A percentile compares a stretch with the other conserved stretches of the same genome.
Evolutionary conservation across 1,140 invertebrate species (phyloP).

Genomic region (Glomeris maerens): DNA sequence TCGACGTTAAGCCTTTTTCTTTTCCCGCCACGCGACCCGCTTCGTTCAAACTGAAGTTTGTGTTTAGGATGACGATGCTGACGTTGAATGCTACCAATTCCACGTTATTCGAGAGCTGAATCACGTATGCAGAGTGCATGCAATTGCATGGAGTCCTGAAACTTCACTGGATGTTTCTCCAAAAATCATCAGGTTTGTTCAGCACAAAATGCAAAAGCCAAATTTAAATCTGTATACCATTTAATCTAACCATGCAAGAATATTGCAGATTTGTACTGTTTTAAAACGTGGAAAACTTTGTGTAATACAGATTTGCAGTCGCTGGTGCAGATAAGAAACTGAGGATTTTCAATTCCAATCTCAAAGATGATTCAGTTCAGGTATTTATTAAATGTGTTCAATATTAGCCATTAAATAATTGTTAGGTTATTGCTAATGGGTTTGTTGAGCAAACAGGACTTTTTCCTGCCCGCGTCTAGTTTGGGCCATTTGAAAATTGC

Average conservation of each 20-base stretch:
- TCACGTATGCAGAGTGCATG: constrained; percentile 36
- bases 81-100: constrained; percentile 22
- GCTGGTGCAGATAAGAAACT: neutral
- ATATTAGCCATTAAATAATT: constrained; percentile 3
- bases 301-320: neutral
- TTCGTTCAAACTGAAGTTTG: too few species aligned
- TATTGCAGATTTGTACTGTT: neutral
- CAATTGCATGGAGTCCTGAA: constrained; percentile 44
- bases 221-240: neutral
- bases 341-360: neutral
- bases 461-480: neutral
- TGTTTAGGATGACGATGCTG: constrained; percentile 6
- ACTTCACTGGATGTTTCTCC: constrained; percentile 43
- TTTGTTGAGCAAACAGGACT: neutral
- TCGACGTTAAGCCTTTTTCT: neutral
- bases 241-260: neutral
- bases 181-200: constrained; percentile 32
- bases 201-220: neutral
- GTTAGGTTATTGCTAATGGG: too few species aligned
- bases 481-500: too few species aligned
- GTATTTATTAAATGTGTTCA: neutral
- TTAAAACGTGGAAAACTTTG: neutral
- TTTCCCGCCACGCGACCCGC: too few species aligned
- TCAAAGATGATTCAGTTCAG: neutral
- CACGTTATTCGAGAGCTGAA: constrained; percentile 32